These are phyloP conservation scores for Taxidea taxus DNA, from an alignment of 2,113 vertebrate species.

Conservation along the genomic window DNA sequence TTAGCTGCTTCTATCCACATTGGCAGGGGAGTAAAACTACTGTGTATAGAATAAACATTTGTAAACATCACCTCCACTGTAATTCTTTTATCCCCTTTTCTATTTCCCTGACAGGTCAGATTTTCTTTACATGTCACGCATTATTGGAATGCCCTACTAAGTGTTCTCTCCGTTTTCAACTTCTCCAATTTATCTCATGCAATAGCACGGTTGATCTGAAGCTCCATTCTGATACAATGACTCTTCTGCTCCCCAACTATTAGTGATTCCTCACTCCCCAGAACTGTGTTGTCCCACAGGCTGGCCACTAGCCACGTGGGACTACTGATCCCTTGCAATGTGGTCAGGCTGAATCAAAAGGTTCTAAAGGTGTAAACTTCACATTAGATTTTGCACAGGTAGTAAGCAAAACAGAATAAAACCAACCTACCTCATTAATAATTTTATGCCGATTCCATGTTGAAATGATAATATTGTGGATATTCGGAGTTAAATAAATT, in stretches of 20 bases:
- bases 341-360: neutral
- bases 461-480: neutral
- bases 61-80: neutral
- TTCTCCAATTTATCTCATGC: neutral
- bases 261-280: neutral
- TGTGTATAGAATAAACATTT: neutral
- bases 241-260: neutral
- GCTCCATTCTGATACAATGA: accelerated
- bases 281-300: neutral
- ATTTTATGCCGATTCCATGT: neutral
- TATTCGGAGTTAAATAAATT: neutral
- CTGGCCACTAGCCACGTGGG: neutral
- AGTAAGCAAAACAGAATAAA: neutral
- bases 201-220: neutral
- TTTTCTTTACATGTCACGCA: neutral
- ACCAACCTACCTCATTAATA: neutral
- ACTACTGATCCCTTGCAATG: neutral
- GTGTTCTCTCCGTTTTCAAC: neutral
- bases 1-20: neutral
- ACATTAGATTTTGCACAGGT: neutral
- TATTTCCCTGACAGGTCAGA: neutral
- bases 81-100: neutral
- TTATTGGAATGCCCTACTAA: neutral
- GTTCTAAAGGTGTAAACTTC: neutral
- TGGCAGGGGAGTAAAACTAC: neutral